A percentile compares a stretch with the other conserved stretches of the same genome.
phyloP scores from a whole-genome alignment of 2,113 vertebrate species.

The Salvelinus sp. region DNA sequence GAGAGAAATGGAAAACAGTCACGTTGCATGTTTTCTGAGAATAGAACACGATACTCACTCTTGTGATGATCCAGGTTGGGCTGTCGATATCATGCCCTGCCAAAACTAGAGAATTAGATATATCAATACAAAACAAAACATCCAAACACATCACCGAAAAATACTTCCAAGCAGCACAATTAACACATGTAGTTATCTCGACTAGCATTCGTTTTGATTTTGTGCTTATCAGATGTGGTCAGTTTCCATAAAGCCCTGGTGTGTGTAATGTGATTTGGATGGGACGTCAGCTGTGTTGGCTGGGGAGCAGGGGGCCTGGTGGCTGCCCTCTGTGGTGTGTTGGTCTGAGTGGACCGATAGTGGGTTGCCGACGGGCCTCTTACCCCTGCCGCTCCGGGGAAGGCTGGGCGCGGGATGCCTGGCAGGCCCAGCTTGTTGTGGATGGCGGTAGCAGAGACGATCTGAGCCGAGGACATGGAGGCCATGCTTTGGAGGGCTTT shows the following conservation, averaged over 20 bases:
- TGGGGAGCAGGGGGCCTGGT: constrained; percentile 11
- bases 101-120: constrained; percentile 84
- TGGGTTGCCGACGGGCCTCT: constrained; percentile 64
- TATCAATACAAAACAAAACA: constrained; percentile 57
- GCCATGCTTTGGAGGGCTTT: constrained; percentile 99
- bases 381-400: constrained; percentile 95
- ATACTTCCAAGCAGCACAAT: constrained; percentile 42
- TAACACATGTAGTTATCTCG: constrained; percentile 66
- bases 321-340: constrained; percentile 53
- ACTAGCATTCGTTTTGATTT: constrained; percentile 62
- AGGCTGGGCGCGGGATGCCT: constrained; percentile 94
- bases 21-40: background rate
- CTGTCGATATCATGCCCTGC: constrained; percentile 96
- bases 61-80: constrained; percentile 97
- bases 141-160: constrained; percentile 41
- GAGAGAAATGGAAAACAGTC: background rate
- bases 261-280: constrained; percentile 73
- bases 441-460: constrained; percentile 98
- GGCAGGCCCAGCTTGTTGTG: constrained; percentile 99
- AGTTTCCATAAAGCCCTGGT: constrained; percentile 58
- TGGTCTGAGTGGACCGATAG: constrained; percentile 54
- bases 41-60: constrained; percentile 82
- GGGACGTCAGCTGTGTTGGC: constrained; percentile 31
- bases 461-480: constrained; percentile 99
- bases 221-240: constrained; percentile 70